Evolutionary conservation across 2,888 invertebrate species (phyloP).

Genomic region (Polymixis lichenea): DNA sequence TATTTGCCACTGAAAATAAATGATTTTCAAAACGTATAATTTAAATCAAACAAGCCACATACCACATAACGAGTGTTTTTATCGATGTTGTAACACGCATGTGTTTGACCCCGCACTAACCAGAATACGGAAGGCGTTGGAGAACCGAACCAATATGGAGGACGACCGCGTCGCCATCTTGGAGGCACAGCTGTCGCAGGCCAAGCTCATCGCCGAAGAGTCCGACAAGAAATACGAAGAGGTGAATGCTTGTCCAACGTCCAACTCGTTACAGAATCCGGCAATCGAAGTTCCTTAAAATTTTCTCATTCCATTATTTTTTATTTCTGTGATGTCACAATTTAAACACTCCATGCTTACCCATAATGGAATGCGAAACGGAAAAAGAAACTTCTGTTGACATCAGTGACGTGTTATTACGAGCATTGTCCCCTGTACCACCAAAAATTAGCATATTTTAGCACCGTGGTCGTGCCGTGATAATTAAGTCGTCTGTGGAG

Average conservation of each 20-base stretch:
- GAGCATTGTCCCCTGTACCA: conserved; percentile 47
- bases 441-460: conserved; percentile 46
- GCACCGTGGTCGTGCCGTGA: conserved; percentile 47
- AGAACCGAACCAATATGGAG: conserved; percentile 99
- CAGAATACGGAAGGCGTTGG: conserved; percentile 99
- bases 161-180: conserved; percentile 99
- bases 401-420: conserved; percentile 59
- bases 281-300: conserved; percentile 52
- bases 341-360: conserved; percentile 12
- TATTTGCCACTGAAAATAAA: conserved; percentile 60
- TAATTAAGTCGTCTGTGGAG: conserved; percentile 42
- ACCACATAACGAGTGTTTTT: conserved; percentile 69
- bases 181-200: conserved; percentile 99
- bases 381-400: conserved; percentile 57
- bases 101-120: conserved; percentile 90
- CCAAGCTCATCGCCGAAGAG: conserved; percentile 99
- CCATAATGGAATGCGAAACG: conserved; percentile 58
- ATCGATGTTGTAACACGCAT: conserved; percentile 89
- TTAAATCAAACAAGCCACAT: conserved; percentile 64
- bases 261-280: conserved; percentile 47
- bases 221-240: conserved; percentile 99
- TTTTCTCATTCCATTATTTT: conserved; percentile 48
- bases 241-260: conserved; percentile 92
- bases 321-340: conserved; percentile 36
- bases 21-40: conserved; percentile 53